phyloP scores from a whole-genome alignment of 2,797 vertebrate species.

The Aratinga solstitialis region DNA sequence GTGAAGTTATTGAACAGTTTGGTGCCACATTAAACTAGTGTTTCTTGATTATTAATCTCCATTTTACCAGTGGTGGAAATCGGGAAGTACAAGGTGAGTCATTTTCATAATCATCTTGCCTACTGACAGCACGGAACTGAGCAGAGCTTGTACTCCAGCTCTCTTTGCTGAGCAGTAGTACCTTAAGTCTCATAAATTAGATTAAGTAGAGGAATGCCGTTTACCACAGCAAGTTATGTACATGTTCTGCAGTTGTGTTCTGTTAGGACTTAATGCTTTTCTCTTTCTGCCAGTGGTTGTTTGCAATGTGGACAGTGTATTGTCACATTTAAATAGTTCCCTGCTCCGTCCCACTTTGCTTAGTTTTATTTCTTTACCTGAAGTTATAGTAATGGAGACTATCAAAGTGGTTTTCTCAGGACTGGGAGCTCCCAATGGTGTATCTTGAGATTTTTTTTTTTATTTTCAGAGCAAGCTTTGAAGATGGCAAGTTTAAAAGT shows the following conservation, averaged over 20 bases:
- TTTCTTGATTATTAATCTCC: neutral
- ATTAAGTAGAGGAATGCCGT: accelerated
- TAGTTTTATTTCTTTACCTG: neutral
- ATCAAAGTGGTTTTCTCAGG: neutral
- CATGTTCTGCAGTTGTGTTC: neutral
- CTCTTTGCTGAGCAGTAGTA: neutral
- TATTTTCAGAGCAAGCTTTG: neutral
- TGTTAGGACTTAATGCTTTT: neutral
- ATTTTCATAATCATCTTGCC: neutral
- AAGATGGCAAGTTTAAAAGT: neutral
- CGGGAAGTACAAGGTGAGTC: neutral
- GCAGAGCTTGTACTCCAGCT: neutral
- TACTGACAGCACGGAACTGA: neutral
- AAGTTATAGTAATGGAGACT: neutral
- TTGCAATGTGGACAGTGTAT: neutral
- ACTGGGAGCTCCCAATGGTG: accelerated
- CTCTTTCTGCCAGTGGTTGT: neutral
- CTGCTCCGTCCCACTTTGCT: neutral
- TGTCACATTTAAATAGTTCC: neutral
- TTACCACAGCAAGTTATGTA: neutral
- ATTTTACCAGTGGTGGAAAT: neutral
- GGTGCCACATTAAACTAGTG: neutral
- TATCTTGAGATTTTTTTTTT: neutral
- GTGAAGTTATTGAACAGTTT: neutral
- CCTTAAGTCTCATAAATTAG: neutral